phyloP scores from a whole-genome alignment of 2,888 invertebrate genomes.

The Rotaria macrura region DNA sequence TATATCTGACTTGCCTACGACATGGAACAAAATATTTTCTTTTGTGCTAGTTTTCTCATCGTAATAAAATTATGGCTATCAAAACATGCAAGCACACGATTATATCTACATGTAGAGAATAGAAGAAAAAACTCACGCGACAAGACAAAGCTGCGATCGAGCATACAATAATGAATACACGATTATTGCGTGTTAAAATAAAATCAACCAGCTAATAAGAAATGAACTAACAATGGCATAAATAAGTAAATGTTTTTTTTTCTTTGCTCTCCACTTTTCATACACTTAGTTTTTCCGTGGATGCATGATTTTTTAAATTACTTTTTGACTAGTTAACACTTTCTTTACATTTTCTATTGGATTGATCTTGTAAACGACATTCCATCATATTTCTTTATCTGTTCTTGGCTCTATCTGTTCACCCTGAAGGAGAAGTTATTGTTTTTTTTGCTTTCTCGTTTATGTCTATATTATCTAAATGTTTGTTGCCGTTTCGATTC shows the following conservation, averaged over 20 bases:
- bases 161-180: background rate
- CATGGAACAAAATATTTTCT: no score
- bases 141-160: no score
- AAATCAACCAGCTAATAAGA: background rate
- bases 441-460: background rate
- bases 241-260: background rate
- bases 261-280: background rate
- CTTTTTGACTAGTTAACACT: background rate
- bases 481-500: background rate
- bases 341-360: no score
- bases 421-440: background rate
- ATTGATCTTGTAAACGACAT: no score
- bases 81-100: no score
- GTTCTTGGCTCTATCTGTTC: background rate
- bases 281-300: background rate
- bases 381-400: background rate
- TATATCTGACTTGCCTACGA: background rate
- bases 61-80: no score
- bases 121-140: no score
- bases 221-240: background rate
- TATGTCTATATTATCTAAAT: background rate
- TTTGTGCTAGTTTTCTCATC: no score
- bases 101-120: no score
- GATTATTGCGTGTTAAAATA: background rate
- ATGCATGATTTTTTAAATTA: no score